phyloP scores from a whole-genome alignment of 2,888 invertebrate genomes.

The Sinelater perroti region DNA sequence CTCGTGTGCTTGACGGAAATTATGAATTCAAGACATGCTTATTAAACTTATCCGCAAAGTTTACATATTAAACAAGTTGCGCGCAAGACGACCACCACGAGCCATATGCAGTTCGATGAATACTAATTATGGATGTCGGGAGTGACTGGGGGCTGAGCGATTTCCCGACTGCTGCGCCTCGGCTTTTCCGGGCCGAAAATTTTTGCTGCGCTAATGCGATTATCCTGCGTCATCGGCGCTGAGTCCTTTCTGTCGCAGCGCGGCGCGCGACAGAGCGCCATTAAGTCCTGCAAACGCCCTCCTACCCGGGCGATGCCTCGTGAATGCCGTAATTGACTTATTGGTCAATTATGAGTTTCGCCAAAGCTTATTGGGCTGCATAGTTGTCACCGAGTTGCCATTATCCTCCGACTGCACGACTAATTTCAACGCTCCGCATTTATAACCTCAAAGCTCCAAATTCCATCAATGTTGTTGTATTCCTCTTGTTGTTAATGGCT shows the following conservation, averaged over 20 bases:
- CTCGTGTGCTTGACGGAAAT: constrained; percentile 11
- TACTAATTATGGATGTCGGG: constrained; percentile 16
- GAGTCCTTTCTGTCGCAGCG: constrained; percentile 15
- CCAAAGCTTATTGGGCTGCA: constrained; percentile 7
- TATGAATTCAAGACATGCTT: constrained; percentile 20
- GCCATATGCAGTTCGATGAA: constrained; percentile 17
- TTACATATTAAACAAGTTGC: constrained; percentile 20
- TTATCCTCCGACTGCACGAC: constrained; percentile 7
- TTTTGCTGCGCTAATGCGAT: constrained; percentile 25
- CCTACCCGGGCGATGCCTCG: not conserved
- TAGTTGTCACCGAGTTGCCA: constrained; percentile 7
- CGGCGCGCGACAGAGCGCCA: constrained; percentile 14
- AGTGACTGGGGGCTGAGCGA: too few species aligned
- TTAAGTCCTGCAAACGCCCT: constrained; percentile 17
- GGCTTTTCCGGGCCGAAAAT: constrained; percentile 2
- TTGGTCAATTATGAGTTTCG: constrained; percentile 19
- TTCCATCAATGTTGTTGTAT: too few species aligned
- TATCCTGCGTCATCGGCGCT: constrained; percentile 30
- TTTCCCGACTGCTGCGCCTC: too few species aligned
- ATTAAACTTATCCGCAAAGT: constrained; percentile 15
- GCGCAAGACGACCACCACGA: constrained; percentile 14
- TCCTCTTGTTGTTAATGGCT: not conserved
- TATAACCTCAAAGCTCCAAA: not conserved
- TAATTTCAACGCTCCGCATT: not conserved
- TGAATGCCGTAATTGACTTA: constrained; percentile 17